Base-by-base conservation (phyloP, 1,140 invertebrate species). In the Drosophila fuyamai region DNA sequence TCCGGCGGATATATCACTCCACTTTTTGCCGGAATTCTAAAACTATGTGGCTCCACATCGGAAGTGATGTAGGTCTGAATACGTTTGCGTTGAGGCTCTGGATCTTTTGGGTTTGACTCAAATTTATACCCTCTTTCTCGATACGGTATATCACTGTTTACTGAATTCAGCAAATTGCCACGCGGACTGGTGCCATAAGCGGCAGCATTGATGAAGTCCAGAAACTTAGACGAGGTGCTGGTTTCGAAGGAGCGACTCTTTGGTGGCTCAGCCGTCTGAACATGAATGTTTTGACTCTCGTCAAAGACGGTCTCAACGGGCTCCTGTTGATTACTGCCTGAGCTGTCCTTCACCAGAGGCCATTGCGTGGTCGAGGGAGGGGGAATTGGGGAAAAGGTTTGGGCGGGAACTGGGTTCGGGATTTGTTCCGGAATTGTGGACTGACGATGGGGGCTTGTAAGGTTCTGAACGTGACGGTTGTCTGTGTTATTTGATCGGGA, bases 21-120 rank as follows among this genome's bases (percentile, higher is more conserved):
- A 14, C 44, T 58, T 9, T 27, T 63, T 27, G 41, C 50, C 0
- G 77, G 46, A n/a, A 68, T 27, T 12, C 68, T 75, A n/a, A 92
- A 92, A 16, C 90, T 92, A 66, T 91, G 84, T 0, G 92, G 92
- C 16, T 79, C 76, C 27, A 86, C 62, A 18, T 92, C 92, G 0
- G 92, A 92, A 4, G 79, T 60, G 10, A 92, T 66, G 59, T 76
- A 92, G 18, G 48, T 90, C 58, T 91, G 83, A 46, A 92, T 86
- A 10, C 79, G 84, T 46, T 84, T 90, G 7, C 75, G 68, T 43
- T 76, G 70, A 27, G n/a, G 46, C 23, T 67, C 67, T 14, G 70
- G 38, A 6, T 66, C 50, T 1, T 41, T 40, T 7, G 48, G 41
- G 46, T 29, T 70, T 13, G 40, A 32, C 43, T 70, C 61, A 5